A percentile compares a stretch with the other conserved stretches of the same genome.
Evolutionary conservation across 1,140 invertebrate species (phyloP).

Genomic region (Ooceraea biroi): DNA sequence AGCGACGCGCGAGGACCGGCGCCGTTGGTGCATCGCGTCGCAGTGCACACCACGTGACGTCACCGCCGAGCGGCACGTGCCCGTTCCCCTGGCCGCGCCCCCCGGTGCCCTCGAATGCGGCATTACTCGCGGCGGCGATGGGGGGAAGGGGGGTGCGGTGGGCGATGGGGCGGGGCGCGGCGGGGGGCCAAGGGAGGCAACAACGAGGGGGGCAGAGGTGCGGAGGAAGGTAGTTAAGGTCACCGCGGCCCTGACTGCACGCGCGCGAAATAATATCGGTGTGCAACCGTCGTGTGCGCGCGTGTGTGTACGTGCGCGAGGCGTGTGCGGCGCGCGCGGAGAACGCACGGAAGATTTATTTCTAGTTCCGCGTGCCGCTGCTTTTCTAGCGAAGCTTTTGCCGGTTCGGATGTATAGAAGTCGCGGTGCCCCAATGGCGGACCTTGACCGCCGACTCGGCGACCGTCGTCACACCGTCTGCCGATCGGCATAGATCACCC

Average conservation of each 20-base stretch:
- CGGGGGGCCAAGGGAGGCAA: constrained; percentile 21
- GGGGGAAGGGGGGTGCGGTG: constrained; percentile 36
- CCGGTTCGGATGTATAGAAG: constrained; percentile 26
- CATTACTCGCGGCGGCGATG: constrained; percentile 45
- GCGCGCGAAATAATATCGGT: constrained; percentile 83
- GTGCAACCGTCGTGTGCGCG: constrained; percentile 68
- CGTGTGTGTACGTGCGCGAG: constrained; percentile 17
- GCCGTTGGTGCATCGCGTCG: constrained; percentile 75
- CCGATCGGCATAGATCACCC: constrained; percentile 21
- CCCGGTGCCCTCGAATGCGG: constrained; percentile 59
- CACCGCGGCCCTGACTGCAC: constrained; percentile 86
- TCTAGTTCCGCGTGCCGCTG: constrained; percentile 78
- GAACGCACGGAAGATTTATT: constrained; percentile 79
- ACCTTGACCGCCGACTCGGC: constrained; percentile 58
- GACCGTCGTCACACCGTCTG: constrained; percentile 33
- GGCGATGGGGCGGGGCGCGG: constrained; percentile 26
- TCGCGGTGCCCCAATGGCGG: constrained; percentile 53
- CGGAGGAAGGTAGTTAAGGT: constrained; percentile 81
- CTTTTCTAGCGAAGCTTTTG: constrained; percentile 31
- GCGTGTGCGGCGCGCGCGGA: constrained; percentile 52
- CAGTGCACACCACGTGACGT: constrained; percentile 82
- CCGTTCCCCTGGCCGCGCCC: constrained; percentile 73
- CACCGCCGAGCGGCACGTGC: constrained; percentile 81
- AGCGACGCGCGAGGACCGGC: constrained; percentile 61
- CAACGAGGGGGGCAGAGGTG: constrained; percentile 58